Evolutionary conservation across 2,888 invertebrate species (phyloP), one percentile per base, ranked within the genome.

Genomic region (Iphiclides podalirius): DNA sequence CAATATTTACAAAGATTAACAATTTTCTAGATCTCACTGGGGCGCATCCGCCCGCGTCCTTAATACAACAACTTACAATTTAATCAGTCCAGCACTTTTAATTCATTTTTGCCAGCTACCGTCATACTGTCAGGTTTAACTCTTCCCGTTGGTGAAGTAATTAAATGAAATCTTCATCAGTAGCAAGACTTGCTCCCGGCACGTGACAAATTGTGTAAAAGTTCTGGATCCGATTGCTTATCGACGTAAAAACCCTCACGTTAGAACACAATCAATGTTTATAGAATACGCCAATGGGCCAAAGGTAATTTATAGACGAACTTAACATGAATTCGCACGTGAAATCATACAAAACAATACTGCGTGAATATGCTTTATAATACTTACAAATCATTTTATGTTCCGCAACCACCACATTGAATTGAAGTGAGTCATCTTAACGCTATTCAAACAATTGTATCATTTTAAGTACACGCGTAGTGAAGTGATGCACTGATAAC

Each of bases 1-100:
- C 79, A 78, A 81, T 85, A 85, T 84, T 81, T 85, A 85, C 83
- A 84, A 72, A 72, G 70, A 69, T 73, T 72, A 80, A 81, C 77
- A 80, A 75, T 66, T 70, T 31, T 60, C 62, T 74, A 74, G 58
- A 64, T 69, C 65, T 69, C 72, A 68, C 63, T 69, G 63, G 36
- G 37, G 41, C 39, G 12, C 33, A 43, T 14, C 12, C 11, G 36
- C 20, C 41, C 17, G 23, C 14, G 16, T 15, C 13, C 16, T 28
- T 45, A 20, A 26, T 26, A 40, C 26, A 28, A 46, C 39, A 38
- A 23, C 41, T 41, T 46, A 51, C 31, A 31, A 40, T 36, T 51
- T 46, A 46, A 51, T 45, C 45, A 40, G 36, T 44, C 44, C 44
- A 35, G 26, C 9, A 39, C 17, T 39, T 44, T 38, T 26, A 38